Base-by-base conservation (phyloP, 2,113 vertebrate species). In the Spheniscus mendiculus region DNA sequence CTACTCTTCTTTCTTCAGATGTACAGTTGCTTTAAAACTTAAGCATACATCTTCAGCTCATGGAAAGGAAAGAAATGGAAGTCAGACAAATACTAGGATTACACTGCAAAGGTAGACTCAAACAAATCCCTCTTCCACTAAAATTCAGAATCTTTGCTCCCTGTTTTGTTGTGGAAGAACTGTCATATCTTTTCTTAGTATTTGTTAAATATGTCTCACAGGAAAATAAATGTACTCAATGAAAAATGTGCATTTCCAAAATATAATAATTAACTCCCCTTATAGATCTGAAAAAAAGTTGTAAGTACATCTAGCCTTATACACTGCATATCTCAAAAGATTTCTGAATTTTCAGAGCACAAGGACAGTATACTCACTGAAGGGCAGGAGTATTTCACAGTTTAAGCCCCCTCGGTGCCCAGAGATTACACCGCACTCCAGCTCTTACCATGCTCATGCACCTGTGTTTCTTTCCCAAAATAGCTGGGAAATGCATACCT, bases 401-500 rank as follows among this genome's bases (percentile, higher is more conserved):
- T 18, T n/a, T 36, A 77, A 76, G 29, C 4, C 20, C 19, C 4
- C 17, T 38, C 0, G 0, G 32, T 2, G 1, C n/a, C 42, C 34
- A 50, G 19, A 73, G 34, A 55, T 76, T 61, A 42, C 9, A 38
- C 7, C 3, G 1, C 6, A 15, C 11, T 50, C 27, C 55, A 74
- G 19, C 23, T 52, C 26, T 82, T 42, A 25, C 23, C 36, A 50
- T 5, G 23, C 8, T 87, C 29, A 18, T 19, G 14, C 2, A 32
- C 6, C 38, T 19, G 2, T 32, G 22, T n/a, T 89, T 83, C 36
- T 70, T 78, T 55, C 26, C 69, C 44, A 17, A 76, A 72, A 29
- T 4, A 82, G 11, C 21, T 67, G 30, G 47, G 23, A 91, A 59
- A 21, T 38, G 10, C 1, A 1, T 38, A 34, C 3, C 23, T 71